Evolutionary conservation across 2,888 invertebrate species (phyloP).

Genomic region (Caenorhabditis macrosperma): DNA sequence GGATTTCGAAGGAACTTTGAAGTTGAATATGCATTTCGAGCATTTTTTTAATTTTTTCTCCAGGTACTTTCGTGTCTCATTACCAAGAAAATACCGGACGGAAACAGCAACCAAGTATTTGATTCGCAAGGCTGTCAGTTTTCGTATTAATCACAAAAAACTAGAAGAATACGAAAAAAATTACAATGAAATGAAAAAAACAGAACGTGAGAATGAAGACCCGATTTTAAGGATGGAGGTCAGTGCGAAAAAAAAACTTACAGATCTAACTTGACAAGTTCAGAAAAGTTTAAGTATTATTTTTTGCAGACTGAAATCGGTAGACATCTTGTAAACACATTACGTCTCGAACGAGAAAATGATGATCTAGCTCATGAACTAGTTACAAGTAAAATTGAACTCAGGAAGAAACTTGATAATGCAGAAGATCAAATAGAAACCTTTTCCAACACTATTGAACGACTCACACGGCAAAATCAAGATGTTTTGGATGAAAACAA

Average conservation of each 20-base stretch:
- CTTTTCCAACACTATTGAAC: slow-evolving; percentile 64
- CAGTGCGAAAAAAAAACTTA: not conserved
- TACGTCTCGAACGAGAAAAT: slow-evolving; percentile 84
- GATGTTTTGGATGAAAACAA: slow-evolving; percentile 86
- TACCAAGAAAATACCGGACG: slow-evolving; percentile 95
- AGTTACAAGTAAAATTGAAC: slow-evolving; percentile 83
- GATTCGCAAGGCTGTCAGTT: slow-evolving; percentile 91
- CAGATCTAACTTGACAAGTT: too few relatives aligned
- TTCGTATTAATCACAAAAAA: slow-evolving; percentile 87
- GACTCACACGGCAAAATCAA: slow-evolving; percentile 82
- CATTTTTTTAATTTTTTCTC: not conserved
- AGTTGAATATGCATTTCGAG: slow-evolving; percentile 83
- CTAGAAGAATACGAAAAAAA: slow-evolving; percentile 95
- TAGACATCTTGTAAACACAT: slow-evolving; percentile 81
- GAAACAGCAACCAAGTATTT: slow-evolving; percentile 92
- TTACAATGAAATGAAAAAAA: slow-evolving; percentile 86
- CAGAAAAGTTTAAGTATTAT: too few relatives aligned
- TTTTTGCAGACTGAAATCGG: slow-evolving; percentile 76
- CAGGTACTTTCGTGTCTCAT: slow-evolving; percentile 90
- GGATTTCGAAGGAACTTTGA: slow-evolving; percentile 97
- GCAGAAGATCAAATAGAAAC: slow-evolving; percentile 68
- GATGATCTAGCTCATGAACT: slow-evolving; percentile 84
- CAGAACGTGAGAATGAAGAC: slow-evolving; percentile 81
- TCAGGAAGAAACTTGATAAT: slow-evolving; percentile 82
- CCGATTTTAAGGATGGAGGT: slow-evolving; percentile 82